Evolutionary conservation across 2,888 invertebrate species (phyloP).

Genomic region (Synanthedon andrenaeformis): DNA sequence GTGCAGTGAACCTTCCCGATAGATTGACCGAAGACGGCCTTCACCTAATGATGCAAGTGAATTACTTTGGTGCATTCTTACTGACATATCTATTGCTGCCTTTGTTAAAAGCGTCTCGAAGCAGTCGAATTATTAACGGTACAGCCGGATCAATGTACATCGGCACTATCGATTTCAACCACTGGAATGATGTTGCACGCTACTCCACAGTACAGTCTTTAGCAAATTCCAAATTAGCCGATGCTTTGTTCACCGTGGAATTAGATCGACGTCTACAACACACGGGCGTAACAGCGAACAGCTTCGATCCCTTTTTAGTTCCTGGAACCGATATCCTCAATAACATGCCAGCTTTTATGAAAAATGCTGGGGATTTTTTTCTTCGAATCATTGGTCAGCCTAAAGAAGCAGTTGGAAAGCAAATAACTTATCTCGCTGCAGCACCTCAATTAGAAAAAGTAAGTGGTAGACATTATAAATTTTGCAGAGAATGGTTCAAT

Average conservation of each 20-base stretch:
- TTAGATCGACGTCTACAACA: conserved; percentile 65
- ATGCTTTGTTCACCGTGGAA: conserved; percentile 72
- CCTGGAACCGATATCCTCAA: conserved; percentile 37
- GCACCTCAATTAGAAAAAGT: conserved; percentile 28
- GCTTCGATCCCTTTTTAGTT: conserved; percentile 67
- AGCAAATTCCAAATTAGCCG: conserved; percentile 71
- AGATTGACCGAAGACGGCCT: conserved; percentile 73
- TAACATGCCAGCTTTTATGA: conserved; percentile 24
- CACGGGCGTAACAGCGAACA: conserved; percentile 74
- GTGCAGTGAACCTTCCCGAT: conserved; percentile 51
- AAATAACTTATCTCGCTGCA: conserved; percentile 42
- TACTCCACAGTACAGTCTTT: conserved; percentile 30
- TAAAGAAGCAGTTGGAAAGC: conserved; percentile 42
- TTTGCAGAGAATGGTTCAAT: conserved; percentile 35
- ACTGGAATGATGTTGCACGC: conserved; percentile 42
- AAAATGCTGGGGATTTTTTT: conserved; percentile 27
- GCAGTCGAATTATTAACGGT: conserved; percentile 75
- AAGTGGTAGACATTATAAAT: conserved; percentile 44
- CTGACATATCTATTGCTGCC: conserved; percentile 75
- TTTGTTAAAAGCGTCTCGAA: conserved; percentile 61
- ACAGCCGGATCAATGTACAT: conserved; percentile 70
- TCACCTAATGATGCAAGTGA: conserved; percentile 76
- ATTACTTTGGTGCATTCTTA: conserved; percentile 79
- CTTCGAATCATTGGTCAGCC: conserved; percentile 36
- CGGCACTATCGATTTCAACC: conserved; percentile 46